A percentile compares a stretch with the other conserved stretches of the same genome.
Evolutionary conservation across 37 sponge, comb jelly and placozoan genomes (phyloP).

Genomic region (Beroe ovata): DNA sequence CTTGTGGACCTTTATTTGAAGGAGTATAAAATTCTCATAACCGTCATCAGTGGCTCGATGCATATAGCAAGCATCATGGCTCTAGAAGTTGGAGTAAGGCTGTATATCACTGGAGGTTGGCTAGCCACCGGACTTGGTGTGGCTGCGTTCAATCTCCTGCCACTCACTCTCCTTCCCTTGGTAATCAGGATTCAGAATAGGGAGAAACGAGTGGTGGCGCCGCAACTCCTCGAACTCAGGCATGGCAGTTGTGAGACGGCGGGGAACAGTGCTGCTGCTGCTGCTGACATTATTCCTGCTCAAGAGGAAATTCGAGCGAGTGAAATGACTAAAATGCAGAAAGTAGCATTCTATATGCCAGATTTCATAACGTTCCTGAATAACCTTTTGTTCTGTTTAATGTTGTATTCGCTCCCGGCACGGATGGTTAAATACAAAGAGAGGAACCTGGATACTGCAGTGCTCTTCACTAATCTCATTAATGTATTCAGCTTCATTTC

Average conservation of each 20-base stretch:
- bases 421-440: not conserved
- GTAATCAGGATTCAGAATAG: not conserved
- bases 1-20: conserved; percentile 15
- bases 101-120: not conserved
- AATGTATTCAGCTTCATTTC: not conserved
- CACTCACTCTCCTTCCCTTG: not conserved
- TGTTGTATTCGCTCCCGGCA: not conserved
- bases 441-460: not conserved
- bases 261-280: not conserved
- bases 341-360: not conserved
- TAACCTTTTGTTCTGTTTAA: not conserved
- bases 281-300: not conserved
- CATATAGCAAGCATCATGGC: not conserved
- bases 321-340: not conserved
- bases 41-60: not conserved
- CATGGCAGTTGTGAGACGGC: too few relatives aligned
- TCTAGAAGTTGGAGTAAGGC: not conserved
- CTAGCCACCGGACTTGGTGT: not conserved
- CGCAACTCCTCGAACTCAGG: not conserved
- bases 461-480: not conserved
- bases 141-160: not conserved
- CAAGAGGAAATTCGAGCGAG: not conserved
- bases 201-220: not conserved
- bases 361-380: conserved; percentile 1
- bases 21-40: not conserved